Evolutionary conservation across 2,888 invertebrate genomes (phyloP).

Genomic region (Limenitis arthemis): DNA sequence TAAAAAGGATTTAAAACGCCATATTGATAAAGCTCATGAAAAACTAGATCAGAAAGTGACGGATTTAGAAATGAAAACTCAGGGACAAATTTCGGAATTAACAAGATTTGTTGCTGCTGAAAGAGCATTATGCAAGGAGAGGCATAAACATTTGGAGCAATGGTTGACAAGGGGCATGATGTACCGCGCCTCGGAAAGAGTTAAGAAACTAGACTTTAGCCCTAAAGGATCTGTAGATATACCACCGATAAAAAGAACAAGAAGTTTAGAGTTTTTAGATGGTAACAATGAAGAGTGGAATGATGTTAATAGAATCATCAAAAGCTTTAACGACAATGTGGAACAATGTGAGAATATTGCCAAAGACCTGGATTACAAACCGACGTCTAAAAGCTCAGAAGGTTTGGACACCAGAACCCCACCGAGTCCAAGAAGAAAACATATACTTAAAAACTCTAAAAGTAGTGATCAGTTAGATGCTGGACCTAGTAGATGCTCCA

Average conservation of each 20-base stretch:
- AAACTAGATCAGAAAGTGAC: slow-evolving; percentile 86
- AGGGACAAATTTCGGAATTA: slow-evolving; percentile 79
- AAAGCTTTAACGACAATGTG: slow-evolving; percentile 51
- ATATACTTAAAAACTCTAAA: slow-evolving; percentile 50
- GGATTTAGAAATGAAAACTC: slow-evolving; percentile 81
- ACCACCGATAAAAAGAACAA: slow-evolving; percentile 75
- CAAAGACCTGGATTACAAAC: slow-evolving; percentile 58
- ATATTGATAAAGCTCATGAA: slow-evolving; percentile 85
- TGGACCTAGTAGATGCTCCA: slow-evolving; percentile 46
- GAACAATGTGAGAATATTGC: slow-evolving; percentile 51
- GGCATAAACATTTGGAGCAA: slow-evolving; percentile 78
- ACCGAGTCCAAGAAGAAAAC: slow-evolving; percentile 43
- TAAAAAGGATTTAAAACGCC: slow-evolving; percentile 83
- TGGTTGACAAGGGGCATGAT: slow-evolving; percentile 77
- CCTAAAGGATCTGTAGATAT: slow-evolving; percentile 69
- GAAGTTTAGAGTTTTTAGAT: slow-evolving; percentile 80
- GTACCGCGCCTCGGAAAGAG: slow-evolving; percentile 70
- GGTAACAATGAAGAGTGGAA: slow-evolving; percentile 60
- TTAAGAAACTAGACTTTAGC: slow-evolving; percentile 58
- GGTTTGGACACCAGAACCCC: slow-evolving; percentile 49
- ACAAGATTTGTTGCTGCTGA: slow-evolving; percentile 77
- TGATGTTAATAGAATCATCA: slow-evolving; percentile 50
- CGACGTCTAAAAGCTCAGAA: slow-evolving; percentile 69
- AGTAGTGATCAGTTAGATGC: slow-evolving; percentile 60
- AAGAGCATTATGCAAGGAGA: slow-evolving; percentile 73